Evolutionary conservation across 2,113 vertebrate species (phyloP).

Genomic region (Salvator merianae): DNA sequence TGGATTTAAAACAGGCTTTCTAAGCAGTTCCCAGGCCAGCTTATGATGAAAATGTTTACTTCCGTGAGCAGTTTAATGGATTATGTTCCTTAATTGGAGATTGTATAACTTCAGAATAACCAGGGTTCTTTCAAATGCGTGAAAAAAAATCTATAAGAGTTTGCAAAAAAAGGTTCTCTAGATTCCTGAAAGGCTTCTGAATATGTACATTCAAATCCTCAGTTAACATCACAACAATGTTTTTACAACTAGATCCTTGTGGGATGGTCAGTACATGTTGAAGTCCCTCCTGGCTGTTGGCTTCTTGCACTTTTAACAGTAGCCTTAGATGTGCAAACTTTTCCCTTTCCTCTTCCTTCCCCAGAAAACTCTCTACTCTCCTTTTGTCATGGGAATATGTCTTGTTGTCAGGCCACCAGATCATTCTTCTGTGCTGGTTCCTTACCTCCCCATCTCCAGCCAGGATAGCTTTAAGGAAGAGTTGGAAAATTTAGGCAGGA

Average conservation of each 20-base stretch:
- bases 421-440: background rate
- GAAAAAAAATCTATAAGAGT: slow-evolving; percentile 6
- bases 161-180: background rate
- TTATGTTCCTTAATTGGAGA: slow-evolving; percentile 42
- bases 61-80: slow-evolving; percentile 60
- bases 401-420: background rate
- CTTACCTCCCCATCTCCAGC: background rate
- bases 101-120: slow-evolving; percentile 36
- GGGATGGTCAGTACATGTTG: background rate
- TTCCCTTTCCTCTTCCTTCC: background rate
- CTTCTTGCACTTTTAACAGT: background rate
- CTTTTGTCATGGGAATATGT: background rate
- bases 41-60: slow-evolving; percentile 42
- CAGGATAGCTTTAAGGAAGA: too few species aligned
- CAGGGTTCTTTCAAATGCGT: slow-evolving; percentile 46
- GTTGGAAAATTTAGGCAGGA: too few species aligned
- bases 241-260: background rate
- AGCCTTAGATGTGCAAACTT: background rate
- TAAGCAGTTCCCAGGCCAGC: slow-evolving; percentile 33
- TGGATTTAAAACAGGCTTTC: slow-evolving; percentile 2
- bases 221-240: background rate
- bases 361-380: background rate
- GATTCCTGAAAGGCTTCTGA: background rate
- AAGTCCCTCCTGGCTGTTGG: background rate
- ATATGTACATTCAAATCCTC: background rate